These are phyloP conservation scores for Phrynosoma platyrhinos DNA, from an alignment of 2,113 vertebrate genomes.

Conservation along the genomic window DNA sequence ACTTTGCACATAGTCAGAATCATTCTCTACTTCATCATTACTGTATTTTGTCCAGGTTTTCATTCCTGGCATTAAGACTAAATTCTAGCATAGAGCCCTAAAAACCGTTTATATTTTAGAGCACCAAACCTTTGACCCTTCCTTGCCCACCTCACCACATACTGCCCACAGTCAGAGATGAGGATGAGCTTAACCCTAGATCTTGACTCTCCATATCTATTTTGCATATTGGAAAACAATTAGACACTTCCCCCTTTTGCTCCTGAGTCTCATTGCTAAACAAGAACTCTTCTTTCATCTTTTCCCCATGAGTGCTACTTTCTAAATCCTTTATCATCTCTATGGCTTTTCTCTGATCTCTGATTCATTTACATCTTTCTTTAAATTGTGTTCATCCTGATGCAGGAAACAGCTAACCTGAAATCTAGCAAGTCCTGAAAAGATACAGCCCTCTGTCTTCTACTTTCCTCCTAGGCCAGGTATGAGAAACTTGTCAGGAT, in stretches of 20 bases:
- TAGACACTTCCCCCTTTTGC: background rate
- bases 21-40: background rate
- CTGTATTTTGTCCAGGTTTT: background rate
- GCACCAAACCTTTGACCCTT: background rate
- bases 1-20: background rate
- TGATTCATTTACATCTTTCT: background rate
- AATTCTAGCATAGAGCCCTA: background rate
- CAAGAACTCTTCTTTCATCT: background rate
- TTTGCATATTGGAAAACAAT: background rate
- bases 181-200: background rate
- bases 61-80: background rate
- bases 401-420: background rate
- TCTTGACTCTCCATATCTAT: background rate
- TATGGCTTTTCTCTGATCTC: background rate
- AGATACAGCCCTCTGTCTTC: too few species aligned
- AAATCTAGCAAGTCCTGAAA: background rate
- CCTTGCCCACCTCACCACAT: too few species aligned
- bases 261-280: background rate
- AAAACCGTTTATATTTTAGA: background rate
- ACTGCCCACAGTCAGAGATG: too few species aligned
- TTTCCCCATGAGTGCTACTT: slow-evolving; percentile 11
- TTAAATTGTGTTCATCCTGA: background rate
- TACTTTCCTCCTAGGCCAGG: too few species aligned
- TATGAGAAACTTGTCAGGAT: background rate
- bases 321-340: background rate